Base-by-base conservation (phyloP, 2,113 vertebrate genomes). In the Psophia crepitans region DNA sequence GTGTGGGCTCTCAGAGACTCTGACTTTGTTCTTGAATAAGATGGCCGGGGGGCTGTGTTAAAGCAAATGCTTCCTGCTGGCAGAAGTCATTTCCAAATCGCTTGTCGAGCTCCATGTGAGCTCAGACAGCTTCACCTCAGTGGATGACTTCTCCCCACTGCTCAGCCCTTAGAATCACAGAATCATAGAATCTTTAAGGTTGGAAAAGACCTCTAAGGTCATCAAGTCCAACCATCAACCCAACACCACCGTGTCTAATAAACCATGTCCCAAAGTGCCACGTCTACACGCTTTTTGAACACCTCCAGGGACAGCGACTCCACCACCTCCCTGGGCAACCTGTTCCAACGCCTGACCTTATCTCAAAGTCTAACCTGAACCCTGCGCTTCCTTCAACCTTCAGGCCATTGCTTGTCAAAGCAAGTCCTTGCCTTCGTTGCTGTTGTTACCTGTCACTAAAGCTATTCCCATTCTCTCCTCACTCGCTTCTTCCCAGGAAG, bases 31-130 rank as follows among this genome's bases (percentile, higher is more conserved):
- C 58, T 78, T 54, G 28, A 70, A 48, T 33, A 77, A 79, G 43
- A 43, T 0, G 2, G 64, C 37, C 0, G 4, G 0, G 24, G 5
- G 49, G 4, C 24, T 76, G 28, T 44, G 53, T 77, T 93, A 80
- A 69, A 44, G 39, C n/a, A 81, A 96, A 92, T 0, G 1, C 51
- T 91, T 90, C 85, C 82, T 80, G 33, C 71, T 66, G 51, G 68
- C 35, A 94, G 81, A 90, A 82, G 44, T 43, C 6, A 6, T 88
- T 91, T 92, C 75, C 3, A 1, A 69, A 54, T 33, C 0, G 1
- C 43, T 84, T 21, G 4, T 30, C 3, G 2, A 81, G 63, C 37
- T 74, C 35, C 6, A 2, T 26, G 15, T 2, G 4, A 80, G 16
- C 48, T 37, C 48, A 71, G 64, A 26, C 14, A 4, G 46, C 82